A percentile compares a stretch with the other conserved stretches of the same genome.
phyloP scores from a whole-genome alignment of 2,888 invertebrate species.

The Portevinia maculata region DNA sequence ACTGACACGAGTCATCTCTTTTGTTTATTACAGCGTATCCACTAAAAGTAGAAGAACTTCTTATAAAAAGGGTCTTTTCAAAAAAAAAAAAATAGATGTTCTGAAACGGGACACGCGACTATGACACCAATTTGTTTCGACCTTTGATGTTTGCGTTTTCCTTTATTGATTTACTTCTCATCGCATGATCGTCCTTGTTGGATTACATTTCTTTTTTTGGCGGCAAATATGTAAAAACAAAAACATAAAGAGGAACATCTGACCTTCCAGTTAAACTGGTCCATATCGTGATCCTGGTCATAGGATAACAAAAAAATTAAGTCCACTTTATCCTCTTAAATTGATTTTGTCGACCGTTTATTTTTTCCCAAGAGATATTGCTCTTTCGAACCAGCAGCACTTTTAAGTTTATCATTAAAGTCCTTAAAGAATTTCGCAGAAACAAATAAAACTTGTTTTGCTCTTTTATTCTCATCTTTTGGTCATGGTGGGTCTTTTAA shows the following conservation, averaged over 20 bases:
- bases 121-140: constrained; percentile 53
- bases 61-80: constrained; percentile 3
- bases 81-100: constrained; percentile 30
- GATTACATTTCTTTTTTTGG: constrained; percentile 34
- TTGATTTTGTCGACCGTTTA: constrained; percentile 46
- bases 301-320: constrained; percentile 13
- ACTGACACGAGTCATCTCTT: constrained; percentile 58
- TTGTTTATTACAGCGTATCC: constrained; percentile 42
- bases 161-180: constrained; percentile 55
- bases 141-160: constrained; percentile 43
- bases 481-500: constrained; percentile 5
- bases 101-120: constrained; percentile 66
- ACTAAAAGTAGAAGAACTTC: constrained; percentile 24
- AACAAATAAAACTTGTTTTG: constrained; percentile 43
- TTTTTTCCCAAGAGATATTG: constrained; percentile 47
- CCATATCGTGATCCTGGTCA: constrained; percentile 52
- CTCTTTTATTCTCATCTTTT: background rate
- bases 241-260: constrained; percentile 46
- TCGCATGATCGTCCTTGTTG: constrained; percentile 22
- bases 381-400: constrained; percentile 42
- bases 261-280: constrained; percentile 72
- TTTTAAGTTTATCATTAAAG: constrained; percentile 25
- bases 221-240: constrained; percentile 34
- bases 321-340: constrained; percentile 34
- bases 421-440: constrained; percentile 28